These are phyloP conservation scores for Oscheius sp. DNA, from an alignment of 1,140 invertebrate genomes.

Conservation along the genomic window DNA sequence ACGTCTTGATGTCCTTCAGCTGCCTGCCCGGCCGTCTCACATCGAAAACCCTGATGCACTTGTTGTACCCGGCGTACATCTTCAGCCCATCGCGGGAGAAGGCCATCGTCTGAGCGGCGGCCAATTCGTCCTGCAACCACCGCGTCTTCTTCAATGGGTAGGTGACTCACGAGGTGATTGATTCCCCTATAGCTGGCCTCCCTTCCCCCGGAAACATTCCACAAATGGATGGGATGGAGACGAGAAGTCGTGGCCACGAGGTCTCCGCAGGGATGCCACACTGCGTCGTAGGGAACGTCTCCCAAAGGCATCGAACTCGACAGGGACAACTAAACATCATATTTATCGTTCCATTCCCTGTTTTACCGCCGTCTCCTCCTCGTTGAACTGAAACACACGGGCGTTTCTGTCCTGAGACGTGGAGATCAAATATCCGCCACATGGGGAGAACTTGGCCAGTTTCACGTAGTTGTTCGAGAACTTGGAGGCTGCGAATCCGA, in stretches of 20 bases:
- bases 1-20: conserved; percentile 45
- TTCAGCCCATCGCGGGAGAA: conserved; percentile 40
- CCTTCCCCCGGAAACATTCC: conserved; percentile 19
- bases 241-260: conserved; percentile 33
- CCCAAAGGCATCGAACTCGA: conserved; percentile 26
- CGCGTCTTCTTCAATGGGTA: background rate
- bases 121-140: conserved; percentile 37
- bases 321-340: conserved; percentile 21
- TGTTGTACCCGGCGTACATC: conserved; percentile 41
- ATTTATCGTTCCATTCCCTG: background rate
- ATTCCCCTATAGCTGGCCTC: conserved; percentile 36
- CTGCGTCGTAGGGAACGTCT: conserved; percentile 35
- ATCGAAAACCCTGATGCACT: conserved; percentile 37
- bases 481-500: background rate
- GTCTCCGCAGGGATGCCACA: conserved; percentile 36
- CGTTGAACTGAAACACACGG: conserved; percentile 31
- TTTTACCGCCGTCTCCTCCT: background rate
- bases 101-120: conserved; percentile 37
- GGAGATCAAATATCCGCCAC: conserved; percentile 35
- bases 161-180: conserved; percentile 35
- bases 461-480: conserved; percentile 10
- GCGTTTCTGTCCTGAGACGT: conserved; percentile 43
- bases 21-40: conserved; percentile 36
- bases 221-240: conserved; percentile 40
- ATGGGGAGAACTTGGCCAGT: conserved; percentile 23